Conservation (phyloP, 2,888 invertebrate species). For the Lordiphosa andalusiaca region DNA sequence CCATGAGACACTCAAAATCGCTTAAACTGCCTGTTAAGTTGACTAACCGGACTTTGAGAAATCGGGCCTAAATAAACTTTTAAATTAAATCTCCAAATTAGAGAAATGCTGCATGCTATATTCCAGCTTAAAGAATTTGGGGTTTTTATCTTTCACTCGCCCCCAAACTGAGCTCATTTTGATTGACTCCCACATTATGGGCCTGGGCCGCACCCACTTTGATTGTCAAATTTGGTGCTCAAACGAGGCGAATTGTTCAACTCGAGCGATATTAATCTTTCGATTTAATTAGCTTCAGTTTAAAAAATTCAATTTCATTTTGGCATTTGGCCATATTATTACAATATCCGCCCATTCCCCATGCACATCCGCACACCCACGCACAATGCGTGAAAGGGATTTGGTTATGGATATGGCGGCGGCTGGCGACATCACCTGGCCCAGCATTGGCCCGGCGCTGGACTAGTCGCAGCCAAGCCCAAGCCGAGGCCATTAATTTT, state of each 20-base stretch:
- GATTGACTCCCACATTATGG: too few species aligned
- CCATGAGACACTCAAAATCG: too few species aligned
- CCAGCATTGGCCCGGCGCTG: slow-evolving; percentile 7
- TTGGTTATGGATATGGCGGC: slow-evolving; percentile 6
- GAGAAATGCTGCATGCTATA: too few species aligned
- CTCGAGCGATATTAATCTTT: slow-evolving; percentile 57
- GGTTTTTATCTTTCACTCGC: too few species aligned
- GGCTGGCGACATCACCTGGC: slow-evolving; percentile 14
- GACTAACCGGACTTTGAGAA: too few species aligned
- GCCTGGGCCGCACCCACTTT: too few species aligned
- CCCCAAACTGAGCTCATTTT: too few species aligned
- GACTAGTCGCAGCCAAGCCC: background rate
- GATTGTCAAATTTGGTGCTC: too few species aligned
- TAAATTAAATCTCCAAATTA: too few species aligned
- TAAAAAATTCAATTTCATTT: slow-evolving; percentile 67
- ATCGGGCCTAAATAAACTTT: too few species aligned
- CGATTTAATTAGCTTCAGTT: slow-evolving; percentile 68
- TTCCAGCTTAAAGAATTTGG: too few species aligned
- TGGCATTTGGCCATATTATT: slow-evolving; percentile 52
- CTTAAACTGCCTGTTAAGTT: too few species aligned
- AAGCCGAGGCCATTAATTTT: slow-evolving; percentile 69
- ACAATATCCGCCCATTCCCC: slow-evolving; percentile 33
- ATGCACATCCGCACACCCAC: slow-evolving; percentile 2
- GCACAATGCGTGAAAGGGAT: background rate
- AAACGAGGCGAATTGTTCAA: background rate